Conservation (phyloP, 2,888 invertebrate genomes). For the Drosophila percnosoma region DNA sequence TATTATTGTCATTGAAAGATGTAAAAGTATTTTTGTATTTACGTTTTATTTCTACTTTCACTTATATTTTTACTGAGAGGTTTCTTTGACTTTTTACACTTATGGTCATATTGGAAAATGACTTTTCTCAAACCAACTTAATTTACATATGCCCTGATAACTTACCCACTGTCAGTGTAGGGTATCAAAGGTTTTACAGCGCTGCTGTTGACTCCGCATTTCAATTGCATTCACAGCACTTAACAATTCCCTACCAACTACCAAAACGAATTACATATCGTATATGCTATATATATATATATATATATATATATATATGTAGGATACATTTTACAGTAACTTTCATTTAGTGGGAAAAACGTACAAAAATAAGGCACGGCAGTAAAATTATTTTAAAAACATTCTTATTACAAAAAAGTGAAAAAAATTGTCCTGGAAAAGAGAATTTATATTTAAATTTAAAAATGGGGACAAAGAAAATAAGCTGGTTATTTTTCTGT, state of each 20-base stretch:
- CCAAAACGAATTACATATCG: conserved; percentile 41
- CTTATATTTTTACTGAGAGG: not conserved
- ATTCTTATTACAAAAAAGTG: conserved; percentile 33
- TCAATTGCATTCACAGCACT: conserved; percentile 73
- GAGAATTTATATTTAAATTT: conserved; percentile 10
- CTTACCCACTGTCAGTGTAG: conserved; percentile 6
- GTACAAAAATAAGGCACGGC: conserved; percentile 30
- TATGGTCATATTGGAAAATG: not conserved
- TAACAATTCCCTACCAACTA: conserved; percentile 69
- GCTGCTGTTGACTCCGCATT: conserved; percentile 60
- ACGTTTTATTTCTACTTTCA: not conserved
- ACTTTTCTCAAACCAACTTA: not conserved
- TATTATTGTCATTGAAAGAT: not conserved
- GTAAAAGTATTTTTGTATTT: not conserved
- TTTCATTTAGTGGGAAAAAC: conserved; percentile 5
- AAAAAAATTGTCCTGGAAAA: conserved; percentile 16
- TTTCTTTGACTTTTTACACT: not conserved
- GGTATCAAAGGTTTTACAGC: conserved; percentile 28
- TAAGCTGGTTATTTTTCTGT: conserved; percentile 20
- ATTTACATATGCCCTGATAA: not conserved
- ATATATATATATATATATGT: not conserved
- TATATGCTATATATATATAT: not conserved
- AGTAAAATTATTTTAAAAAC: conserved; percentile 54
- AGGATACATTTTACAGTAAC: conserved; percentile 53
- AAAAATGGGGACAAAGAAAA: conserved; percentile 13